Base-by-base conservation (phyloP, 2,888 invertebrate species). In the Macropis europaea region DNA sequence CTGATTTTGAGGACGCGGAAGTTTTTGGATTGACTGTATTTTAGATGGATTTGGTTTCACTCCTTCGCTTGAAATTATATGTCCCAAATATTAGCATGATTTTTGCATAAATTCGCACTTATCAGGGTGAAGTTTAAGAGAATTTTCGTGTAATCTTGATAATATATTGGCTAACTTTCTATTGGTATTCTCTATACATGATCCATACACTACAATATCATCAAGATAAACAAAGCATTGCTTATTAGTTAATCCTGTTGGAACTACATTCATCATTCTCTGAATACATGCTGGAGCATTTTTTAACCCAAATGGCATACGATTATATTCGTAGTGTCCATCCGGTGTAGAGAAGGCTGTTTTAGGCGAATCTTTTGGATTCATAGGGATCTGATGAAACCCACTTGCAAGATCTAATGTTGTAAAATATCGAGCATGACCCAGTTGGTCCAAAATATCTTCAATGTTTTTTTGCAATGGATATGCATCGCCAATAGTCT, bases 201-300 rank as follows among this genome's bases (percentile, higher is more conserved):
- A 24, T 19, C 48, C 59, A 15, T 42, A 66, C n/a, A 67, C 47
- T 22, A 86, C 57, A n/a, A 48, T 17, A 15, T 48, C 48, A 13
- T 48, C 48, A 9, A 48, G 13, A 17, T 48, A 48, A 1, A 30
- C 32, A 13, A 48, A 48, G 3, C 30, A 13, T 48, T 32, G 28
- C 7, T 15, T 30, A 5, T 48, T 32, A 15, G 28, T 54, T 36
- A 76, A 24, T 7, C 68, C 72, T 22, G 68, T 57, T 3, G 89
- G 60, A 3, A 84, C 75, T 45, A 77, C 69, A 61, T 86, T 81
- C 75, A 88, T 87, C 7, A 83, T 40, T 9, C 88, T 30, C 67
- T 87, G 86, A 68, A 89, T 89, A 5, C 28, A 11, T 5, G 30
- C 24, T 13, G 48, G 48, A 3, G 48, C 48, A 32, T 48, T 48